Percentiles rank a stretch among this genome's conserved stretches.
phyloP scores from a whole-genome alignment of 2,888 invertebrate species.

The Caenorhabditis japonica region DNA sequence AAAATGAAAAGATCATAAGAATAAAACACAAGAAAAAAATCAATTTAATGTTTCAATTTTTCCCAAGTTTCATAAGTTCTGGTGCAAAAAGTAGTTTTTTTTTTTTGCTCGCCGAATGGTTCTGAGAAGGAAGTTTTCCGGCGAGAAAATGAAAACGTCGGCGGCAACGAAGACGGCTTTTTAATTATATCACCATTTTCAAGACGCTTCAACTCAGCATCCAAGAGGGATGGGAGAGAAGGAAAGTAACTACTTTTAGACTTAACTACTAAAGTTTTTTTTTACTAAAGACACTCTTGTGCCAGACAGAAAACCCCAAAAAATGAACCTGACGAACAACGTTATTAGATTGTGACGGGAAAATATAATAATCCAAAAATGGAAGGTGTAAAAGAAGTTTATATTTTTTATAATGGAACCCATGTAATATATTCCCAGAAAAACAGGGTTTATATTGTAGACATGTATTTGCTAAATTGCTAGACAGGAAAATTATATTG shows the following conservation, averaged over 20 bases:
- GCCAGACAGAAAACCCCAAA: not conserved
- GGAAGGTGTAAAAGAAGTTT: conserved; percentile 1
- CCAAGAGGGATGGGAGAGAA: conserved; percentile 1
- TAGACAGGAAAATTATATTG: too few relatives aligned
- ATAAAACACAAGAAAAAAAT: not conserved
- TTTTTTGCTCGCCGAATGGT: conserved; percentile 19
- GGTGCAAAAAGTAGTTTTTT: conserved; percentile 14
- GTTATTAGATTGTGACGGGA: conserved; percentile 37
- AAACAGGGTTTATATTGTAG: too few relatives aligned
- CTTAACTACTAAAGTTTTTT: conserved; percentile 15
- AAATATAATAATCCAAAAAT: conserved; percentile 4
- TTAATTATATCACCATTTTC: conserved; percentile 48
- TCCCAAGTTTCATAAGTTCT: conserved; percentile 20
- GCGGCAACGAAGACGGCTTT: conserved; percentile 38
- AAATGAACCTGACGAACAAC: conserved; percentile 4
- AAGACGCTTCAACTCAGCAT: conserved; percentile 12
- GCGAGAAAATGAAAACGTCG: conserved; percentile 42
- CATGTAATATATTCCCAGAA: too few relatives aligned
- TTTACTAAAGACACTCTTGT: conserved; percentile 1
- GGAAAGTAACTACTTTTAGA: conserved; percentile 14
- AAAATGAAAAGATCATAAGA: too few relatives aligned
- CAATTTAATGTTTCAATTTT: conserved; percentile 7
- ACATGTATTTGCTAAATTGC: too few relatives aligned
- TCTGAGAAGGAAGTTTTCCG: conserved; percentile 14
- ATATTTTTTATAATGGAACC: too few relatives aligned